Percentiles rank a stretch among this genome's conserved stretches.
Evolutionary conservation across 1,140 invertebrate species (phyloP).

Genomic region (Andricus grossulariae): DNA sequence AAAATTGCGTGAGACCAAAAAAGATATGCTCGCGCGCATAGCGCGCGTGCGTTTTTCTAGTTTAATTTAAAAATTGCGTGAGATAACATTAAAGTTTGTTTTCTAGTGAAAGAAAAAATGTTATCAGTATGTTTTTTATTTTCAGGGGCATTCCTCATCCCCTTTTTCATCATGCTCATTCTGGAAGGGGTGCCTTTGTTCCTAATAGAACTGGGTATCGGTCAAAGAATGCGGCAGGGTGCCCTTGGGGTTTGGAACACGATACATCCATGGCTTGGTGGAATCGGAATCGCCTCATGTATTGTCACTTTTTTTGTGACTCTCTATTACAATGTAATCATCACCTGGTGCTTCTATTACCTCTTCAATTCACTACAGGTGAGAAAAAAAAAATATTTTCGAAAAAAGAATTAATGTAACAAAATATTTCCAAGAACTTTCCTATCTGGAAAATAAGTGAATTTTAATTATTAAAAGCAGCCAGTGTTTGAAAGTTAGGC

Average conservation of each 20-base stretch:
- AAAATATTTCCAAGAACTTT: too few species aligned
- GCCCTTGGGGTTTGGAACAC: conserved; percentile 95
- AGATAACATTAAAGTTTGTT: too few species aligned
- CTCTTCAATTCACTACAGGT: conserved; percentile 93
- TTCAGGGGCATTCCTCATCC: conserved; percentile 96
- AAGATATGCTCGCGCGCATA: too few species aligned
- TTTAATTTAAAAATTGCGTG: too few species aligned
- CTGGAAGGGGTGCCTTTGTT: conserved; percentile 95
- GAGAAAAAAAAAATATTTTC: conserved; percentile 59
- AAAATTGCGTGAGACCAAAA: too few species aligned
- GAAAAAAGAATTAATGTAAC: too few species aligned
- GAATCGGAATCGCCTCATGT: conserved; percentile 92
- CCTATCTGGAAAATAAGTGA: too few species aligned
- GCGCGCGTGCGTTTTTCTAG: too few species aligned
- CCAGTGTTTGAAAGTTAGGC: too few species aligned
- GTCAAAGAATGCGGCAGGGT: conserved; percentile 91
- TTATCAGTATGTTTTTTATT: conserved; percentile 39
- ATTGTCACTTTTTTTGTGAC: conserved; percentile 94
- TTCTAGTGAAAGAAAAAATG: too few species aligned
- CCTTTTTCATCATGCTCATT: conserved; percentile 95
- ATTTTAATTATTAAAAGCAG: too few species aligned
- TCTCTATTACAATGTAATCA: conserved; percentile 98
- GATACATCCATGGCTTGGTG: conserved; percentile 93
- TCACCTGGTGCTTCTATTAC: conserved; percentile 98
- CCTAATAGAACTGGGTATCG: conserved; percentile 95